Evolutionary conservation across 2,113 vertebrate genomes (phyloP), one percentile per base, ranked within the genome.

Genomic region (Hoplias malabaricus): DNA sequence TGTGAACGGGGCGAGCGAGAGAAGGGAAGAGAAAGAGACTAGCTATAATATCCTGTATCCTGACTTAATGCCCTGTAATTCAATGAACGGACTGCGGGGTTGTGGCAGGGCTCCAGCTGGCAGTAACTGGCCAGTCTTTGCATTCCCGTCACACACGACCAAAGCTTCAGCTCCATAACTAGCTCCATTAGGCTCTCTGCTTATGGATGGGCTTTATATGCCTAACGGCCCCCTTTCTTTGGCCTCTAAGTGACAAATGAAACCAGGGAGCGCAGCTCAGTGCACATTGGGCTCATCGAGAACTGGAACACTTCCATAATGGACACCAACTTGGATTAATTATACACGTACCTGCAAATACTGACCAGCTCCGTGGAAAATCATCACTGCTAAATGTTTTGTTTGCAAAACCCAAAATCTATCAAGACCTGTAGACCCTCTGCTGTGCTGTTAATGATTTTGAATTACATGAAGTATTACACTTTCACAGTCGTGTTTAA

Each of bases 41-140:
- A 82, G 82, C 70, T 81, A 77, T 83, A 80, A 83, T 85, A 85
- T 84, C 82, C 85, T 79, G 69, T 72, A 69, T 81, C 81, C 81
- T 80, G 71, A 86, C 80, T 83, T 82, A 79, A 86, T 82, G 79
- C 53, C 54, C 68, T 36, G 57, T 81, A 80, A 83, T 85, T 86
- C 72, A 80, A 38, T 82, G 77, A 80, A 84, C 67, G 81, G 80
- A 80, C 46, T 65, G 65, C 40, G 63, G 73, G 81, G 73, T 50
- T 43, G 21, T 86, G 87, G 86, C 83, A 74, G 69, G 2, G 3
- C 16, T 87, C 84, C 82, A 85, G 63, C 59, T 87, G 81, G 82
- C 69, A 62, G 31, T 61, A 19, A 4, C 57, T 59, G 57, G 40
- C 61, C 75, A 56, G 63, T 48, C 46, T 72, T 73, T 56, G 61